These are phyloP conservation scores for Homarus americanus DNA, from an alignment of 1,140 invertebrate genomes.

Conservation along the genomic window DNA sequence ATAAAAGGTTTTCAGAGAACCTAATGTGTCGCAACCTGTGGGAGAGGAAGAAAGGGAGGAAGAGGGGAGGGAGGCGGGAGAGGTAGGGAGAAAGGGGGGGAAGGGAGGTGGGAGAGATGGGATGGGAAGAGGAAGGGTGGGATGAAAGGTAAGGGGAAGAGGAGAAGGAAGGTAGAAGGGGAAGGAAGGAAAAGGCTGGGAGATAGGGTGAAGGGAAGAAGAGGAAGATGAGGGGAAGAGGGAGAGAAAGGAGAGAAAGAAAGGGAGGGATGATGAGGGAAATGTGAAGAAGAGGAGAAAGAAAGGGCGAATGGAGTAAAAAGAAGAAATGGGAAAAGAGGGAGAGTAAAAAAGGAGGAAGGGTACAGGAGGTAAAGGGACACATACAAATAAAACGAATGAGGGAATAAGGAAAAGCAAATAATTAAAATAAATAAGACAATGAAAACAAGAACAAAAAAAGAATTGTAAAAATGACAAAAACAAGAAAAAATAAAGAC, in stretches of 20 bases:
- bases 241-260: too few species aligned
- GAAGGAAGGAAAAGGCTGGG: background rate
- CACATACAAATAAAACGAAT: background rate
- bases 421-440: background rate
- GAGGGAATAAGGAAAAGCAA: background rate
- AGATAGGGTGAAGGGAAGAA: too few species aligned
- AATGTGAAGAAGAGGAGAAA: background rate
- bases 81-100: too few species aligned
- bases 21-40: too few species aligned
- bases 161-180: too few species aligned
- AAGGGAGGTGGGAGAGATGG: too few species aligned
- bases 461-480: background rate
- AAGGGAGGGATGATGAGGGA: too few species aligned
- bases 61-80: background rate
- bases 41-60: background rate
- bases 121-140: too few species aligned
- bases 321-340: background rate
- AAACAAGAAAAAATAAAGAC: background rate
- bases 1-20: too few species aligned
- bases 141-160: too few species aligned
- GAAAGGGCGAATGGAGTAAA: background rate
- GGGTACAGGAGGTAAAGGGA: background rate
- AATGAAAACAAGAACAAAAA: background rate
- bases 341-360: background rate
- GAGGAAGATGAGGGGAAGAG: too few species aligned